phyloP scores from a whole-genome alignment of 2,888 invertebrate genomes.

The Podabrus alpinus region DNA sequence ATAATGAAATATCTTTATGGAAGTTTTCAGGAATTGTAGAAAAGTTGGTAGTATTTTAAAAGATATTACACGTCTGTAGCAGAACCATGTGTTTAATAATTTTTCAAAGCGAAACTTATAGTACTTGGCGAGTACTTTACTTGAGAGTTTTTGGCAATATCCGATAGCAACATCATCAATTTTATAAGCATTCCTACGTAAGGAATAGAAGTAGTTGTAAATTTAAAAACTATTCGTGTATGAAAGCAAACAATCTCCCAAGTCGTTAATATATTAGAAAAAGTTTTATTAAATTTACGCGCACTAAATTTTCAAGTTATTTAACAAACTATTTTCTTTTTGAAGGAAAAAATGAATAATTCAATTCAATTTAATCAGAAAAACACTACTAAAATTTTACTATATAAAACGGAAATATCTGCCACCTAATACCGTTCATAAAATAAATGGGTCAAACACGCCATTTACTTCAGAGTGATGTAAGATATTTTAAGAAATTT shows the following conservation, averaged over 20 bases:
- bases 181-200: background rate
- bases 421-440: background rate
- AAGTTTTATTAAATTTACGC: background rate
- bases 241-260: background rate
- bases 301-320: too few relatives aligned
- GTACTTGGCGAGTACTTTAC: background rate
- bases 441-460: slow-evolving; percentile 4
- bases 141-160: background rate
- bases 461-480: slow-evolving; percentile 2
- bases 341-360: background rate
- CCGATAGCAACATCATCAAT: background rate
- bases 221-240: background rate
- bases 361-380: background rate
- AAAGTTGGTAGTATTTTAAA: background rate
- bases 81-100: background rate
- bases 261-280: background rate
- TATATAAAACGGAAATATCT: slow-evolving; percentile 4
- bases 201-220: background rate
- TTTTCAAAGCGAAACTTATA: background rate
- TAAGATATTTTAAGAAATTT: slow-evolving; percentile 1
- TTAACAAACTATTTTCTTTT: background rate
- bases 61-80: background rate
- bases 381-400: background rate
- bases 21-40: background rate
- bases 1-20: background rate